A percentile compares a stretch with the other conserved stretches of the same genome.
phyloP scores from a whole-genome alignment of 2,113 vertebrate genomes.

The Lanius ludovicianus region DNA sequence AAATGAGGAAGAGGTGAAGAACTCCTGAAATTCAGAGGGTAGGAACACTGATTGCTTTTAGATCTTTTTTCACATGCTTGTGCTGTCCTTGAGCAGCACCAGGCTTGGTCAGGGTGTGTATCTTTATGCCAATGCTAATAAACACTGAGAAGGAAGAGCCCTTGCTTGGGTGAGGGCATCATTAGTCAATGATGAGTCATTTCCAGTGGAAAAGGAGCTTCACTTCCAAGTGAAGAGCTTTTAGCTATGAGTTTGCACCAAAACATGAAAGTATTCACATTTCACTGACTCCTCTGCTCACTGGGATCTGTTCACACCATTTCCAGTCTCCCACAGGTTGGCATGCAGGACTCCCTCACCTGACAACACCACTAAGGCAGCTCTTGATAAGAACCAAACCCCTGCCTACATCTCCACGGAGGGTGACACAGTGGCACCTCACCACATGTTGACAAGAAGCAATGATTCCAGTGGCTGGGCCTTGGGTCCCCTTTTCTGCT shows the following conservation, averaged over 20 bases:
- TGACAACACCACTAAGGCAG: background rate
- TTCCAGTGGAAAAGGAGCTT: conserved; percentile 38
- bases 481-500: background rate
- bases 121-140: background rate
- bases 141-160: background rate
- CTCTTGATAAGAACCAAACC: background rate
- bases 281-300: background rate
- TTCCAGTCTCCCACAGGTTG: background rate
- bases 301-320: background rate
- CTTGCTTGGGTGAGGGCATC: background rate
- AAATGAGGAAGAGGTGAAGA: background rate
- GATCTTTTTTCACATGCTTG: background rate
- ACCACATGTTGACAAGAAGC: accelerated
- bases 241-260: background rate
- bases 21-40: background rate
- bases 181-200: conserved; percentile 41
- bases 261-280: background rate
- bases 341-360: background rate
- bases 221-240: background rate
- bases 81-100: background rate
- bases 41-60: background rate
- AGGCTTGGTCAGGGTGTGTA: background rate
- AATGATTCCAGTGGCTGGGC: background rate
- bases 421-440: background rate
- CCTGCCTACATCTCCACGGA: background rate